Evolutionary conservation across 2,888 invertebrate species (phyloP), one percentile per base, ranked within the genome.

Genomic region (Rotaria sp.): DNA sequence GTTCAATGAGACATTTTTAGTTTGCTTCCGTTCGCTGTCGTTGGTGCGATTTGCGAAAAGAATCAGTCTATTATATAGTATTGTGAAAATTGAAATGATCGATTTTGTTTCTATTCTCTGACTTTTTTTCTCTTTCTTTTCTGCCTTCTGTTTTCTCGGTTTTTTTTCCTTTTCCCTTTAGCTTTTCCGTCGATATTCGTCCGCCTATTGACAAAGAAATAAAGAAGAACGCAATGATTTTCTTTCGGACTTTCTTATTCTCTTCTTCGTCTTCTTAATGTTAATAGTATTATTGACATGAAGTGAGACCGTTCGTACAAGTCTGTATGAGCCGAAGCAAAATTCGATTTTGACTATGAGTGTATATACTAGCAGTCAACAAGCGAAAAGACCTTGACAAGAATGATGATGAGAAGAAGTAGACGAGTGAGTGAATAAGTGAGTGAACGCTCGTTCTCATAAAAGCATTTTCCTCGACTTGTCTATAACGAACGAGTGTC

Each of bases 51-150:
- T 67, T 35, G 67, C 18, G 67, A 38, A 67, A 67, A 67, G 35
- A 67, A 67, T 35, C 35, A 35, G 8, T 21, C 67, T 67, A 67
- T 35, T 35, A 67, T 67, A 67, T 67, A 67, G 67, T 67, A 35
- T 67, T 30, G 35, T 67, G 18, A 67, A 67, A 80, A 80, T 80
- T 80, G 80, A 80, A 67, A 80, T 45, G 80, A 80, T 45, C 80
- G 80, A 80, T 35, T 67, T 67, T 67, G 35, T 21, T 67, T 67
- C 35, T 67, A 30, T 67, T 67, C 35, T 67, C 21, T 35, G 30
- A 30, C 26, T 80, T 80, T n/a, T 80, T 41, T 80, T 18, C n/a
- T 26, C n/a, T 11, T 3, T 13, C 41, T 45, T 41, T 45, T 26
- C 38, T 41, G 26, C 38, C 8, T 1, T 24, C 4, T 24, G 24